A percentile compares a stretch with the other conserved stretches of the same genome.
Evolutionary conservation across 2,888 invertebrate species (phyloP).

Genomic region (Spodoptera littoralis): DNA sequence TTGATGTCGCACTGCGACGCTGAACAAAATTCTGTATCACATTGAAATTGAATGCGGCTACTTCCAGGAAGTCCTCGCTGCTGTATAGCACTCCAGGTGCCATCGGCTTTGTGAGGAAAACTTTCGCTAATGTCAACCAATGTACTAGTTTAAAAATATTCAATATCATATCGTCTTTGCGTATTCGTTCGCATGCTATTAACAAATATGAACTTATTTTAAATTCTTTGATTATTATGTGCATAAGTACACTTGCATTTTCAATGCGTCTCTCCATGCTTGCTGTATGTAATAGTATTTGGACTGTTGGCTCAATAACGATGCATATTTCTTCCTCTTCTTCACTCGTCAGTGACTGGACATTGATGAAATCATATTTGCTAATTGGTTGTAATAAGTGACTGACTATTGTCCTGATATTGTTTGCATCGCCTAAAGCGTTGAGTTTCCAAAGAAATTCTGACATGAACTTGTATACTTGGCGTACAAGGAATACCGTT

Average conservation of each 20-base stretch:
- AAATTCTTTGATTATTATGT: conserved; percentile 70
- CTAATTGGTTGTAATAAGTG: conserved; percentile 89
- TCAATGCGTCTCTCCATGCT: conserved; percentile 83
- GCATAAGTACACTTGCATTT: conserved; percentile 71
- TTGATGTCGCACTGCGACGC: conserved; percentile 67
- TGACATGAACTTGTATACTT: conserved; percentile 90
- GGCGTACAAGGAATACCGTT: conserved; percentile 92
- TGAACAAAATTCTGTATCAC: conserved; percentile 69
- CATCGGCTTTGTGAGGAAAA: conserved; percentile 72
- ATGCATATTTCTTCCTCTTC: conserved; percentile 85
- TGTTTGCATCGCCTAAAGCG: conserved; percentile 80
- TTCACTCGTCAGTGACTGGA: conserved; percentile 83
- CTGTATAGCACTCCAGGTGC: conserved; percentile 70
- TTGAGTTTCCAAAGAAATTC: conserved; percentile 88
- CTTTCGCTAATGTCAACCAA: conserved; percentile 77
- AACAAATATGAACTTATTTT: conserved; percentile 76
- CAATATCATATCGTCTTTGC: conserved; percentile 81
- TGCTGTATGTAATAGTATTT: conserved; percentile 88
- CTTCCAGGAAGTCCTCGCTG: conserved; percentile 75
- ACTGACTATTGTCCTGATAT: conserved; percentile 88
- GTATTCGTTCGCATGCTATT: conserved; percentile 76
- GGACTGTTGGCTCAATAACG: conserved; percentile 88
- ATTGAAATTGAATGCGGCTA: conserved; percentile 75
- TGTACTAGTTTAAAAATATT: conserved; percentile 85
- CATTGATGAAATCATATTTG: conserved; percentile 86